Evolutionary conservation across 2,888 invertebrate species (phyloP).

Genomic region (Andrena bucephala): DNA sequence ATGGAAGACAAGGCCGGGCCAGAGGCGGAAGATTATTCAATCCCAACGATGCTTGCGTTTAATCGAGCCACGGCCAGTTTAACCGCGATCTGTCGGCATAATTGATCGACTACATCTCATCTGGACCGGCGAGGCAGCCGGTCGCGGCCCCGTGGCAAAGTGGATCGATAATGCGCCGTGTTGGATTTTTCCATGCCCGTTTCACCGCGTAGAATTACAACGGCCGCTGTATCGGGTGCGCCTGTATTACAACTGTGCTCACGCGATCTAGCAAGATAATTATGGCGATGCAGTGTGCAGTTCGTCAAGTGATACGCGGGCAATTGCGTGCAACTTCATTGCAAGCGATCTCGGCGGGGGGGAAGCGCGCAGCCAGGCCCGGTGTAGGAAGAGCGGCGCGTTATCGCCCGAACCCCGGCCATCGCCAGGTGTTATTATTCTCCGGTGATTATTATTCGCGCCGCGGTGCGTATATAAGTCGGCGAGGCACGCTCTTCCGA

Average conservation of each 20-base stretch:
- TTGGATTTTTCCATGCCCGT: slow-evolving; percentile 11
- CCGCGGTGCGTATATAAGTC: slow-evolving; percentile 34
- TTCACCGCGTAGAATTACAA: slow-evolving; percentile 3
- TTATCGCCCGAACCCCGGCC: slow-evolving; percentile 38
- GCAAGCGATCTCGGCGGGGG: slow-evolving; percentile 49
- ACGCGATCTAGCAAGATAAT: slow-evolving; percentile 67
- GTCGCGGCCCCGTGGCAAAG: too few relatives aligned
- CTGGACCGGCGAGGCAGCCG: too few relatives aligned
- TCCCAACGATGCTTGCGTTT: too few relatives aligned
- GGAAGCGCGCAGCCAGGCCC: background rate
- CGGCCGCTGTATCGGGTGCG: slow-evolving; percentile 19
- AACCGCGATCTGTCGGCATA: slow-evolving; percentile 28
- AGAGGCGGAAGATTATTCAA: too few relatives aligned
- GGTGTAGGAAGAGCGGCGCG: slow-evolving; percentile 15
- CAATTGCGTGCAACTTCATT: slow-evolving; percentile 57
- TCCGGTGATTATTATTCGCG: slow-evolving; percentile 64
- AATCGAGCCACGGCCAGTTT: slow-evolving; percentile 14
- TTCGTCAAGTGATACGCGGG: slow-evolving; percentile 63
- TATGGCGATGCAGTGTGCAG: slow-evolving; percentile 56
- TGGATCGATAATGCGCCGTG: slow-evolving; percentile 7
- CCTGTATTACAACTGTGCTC: slow-evolving; percentile 51
- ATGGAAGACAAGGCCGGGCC: too few relatives aligned
- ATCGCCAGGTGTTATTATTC: slow-evolving; percentile 65
- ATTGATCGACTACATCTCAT: too few relatives aligned
- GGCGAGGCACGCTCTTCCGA: slow-evolving; percentile 50